Percentiles rank a stretch among this genome's conserved stretches.
Evolutionary conservation across 1,140 invertebrate genomes (phyloP).

Genomic region (Periplaneta americana): DNA sequence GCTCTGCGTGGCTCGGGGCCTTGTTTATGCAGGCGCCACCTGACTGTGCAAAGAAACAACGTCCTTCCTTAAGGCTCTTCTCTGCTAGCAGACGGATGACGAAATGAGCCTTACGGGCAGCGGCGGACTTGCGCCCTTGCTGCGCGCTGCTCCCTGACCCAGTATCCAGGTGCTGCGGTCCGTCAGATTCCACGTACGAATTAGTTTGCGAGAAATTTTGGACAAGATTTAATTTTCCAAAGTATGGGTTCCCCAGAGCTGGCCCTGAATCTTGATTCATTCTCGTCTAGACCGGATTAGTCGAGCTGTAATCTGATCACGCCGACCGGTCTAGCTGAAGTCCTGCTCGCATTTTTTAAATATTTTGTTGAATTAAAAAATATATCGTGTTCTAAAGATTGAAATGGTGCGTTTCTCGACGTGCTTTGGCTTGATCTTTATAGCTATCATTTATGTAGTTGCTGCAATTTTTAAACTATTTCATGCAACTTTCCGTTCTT

Average conservation of each 20-base stretch:
- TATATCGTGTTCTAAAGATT: too few relatives aligned
- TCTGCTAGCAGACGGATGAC: not conserved
- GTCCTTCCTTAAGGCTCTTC: not conserved
- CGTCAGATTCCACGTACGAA: not conserved
- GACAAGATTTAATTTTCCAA: not conserved
- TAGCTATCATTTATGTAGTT: too few relatives aligned
- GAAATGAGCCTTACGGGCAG: not conserved
- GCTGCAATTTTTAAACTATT: too few relatives aligned
- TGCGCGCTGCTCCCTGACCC: not conserved
- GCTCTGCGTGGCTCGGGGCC: not conserved
- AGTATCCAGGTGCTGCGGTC: not conserved
- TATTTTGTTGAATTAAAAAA: too few relatives aligned
- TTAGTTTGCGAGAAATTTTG: not conserved
- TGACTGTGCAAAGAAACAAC: not conserved
- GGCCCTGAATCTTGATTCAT: too few relatives aligned
- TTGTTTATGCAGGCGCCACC: not conserved
- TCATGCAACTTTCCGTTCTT: too few relatives aligned
- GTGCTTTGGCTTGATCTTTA: too few relatives aligned
- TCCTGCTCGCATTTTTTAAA: too few relatives aligned
- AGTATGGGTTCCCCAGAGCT: not conserved
- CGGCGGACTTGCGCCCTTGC: not conserved
- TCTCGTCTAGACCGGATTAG: too few relatives aligned
- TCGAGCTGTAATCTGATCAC: too few relatives aligned
- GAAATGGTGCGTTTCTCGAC: too few relatives aligned
- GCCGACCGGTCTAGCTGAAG: too few relatives aligned